Percentiles rank a stretch among this genome's conserved stretches.
Conservation (phyloP, 2,113 vertebrate genomes). For the Dolichallabes microphthalmus region DNA sequence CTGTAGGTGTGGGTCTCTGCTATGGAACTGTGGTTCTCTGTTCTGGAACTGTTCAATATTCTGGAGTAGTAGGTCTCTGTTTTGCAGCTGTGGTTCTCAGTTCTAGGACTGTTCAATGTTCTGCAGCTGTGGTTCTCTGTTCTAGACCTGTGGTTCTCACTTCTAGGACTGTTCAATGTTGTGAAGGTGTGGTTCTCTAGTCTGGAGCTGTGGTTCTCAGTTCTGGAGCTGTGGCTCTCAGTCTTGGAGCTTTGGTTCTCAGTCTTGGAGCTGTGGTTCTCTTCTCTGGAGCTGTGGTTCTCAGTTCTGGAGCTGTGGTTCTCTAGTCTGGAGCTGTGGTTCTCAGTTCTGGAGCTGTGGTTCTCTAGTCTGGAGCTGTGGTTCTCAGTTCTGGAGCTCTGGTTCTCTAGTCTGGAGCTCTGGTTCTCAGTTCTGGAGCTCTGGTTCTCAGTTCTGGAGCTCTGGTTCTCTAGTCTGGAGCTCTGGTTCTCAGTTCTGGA, state of each 20-base stretch:
- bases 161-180: no score
- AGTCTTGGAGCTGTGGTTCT: neutral
- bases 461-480: neutral
- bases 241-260: neutral
- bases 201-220: neutral
- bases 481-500: neutral
- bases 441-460: neutral
- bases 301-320: neutral
- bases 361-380: neutral
- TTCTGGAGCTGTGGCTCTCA: neutral
- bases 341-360: neutral
- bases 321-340: neutral
- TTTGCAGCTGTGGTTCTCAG: neutral
- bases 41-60: neutral
- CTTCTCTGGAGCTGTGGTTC: neutral
- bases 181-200: neutral
- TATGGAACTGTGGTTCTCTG: neutral
- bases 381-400: neutral
- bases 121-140: neutral
- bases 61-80: neutral
- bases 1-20: neutral
- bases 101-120: neutral
- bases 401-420: neutral
- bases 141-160: no score
- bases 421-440: neutral